Evolutionary conservation across 2,113 vertebrate genomes (phyloP), one percentile per base, ranked within the genome.

Genomic region (Rana temporaria): DNA sequence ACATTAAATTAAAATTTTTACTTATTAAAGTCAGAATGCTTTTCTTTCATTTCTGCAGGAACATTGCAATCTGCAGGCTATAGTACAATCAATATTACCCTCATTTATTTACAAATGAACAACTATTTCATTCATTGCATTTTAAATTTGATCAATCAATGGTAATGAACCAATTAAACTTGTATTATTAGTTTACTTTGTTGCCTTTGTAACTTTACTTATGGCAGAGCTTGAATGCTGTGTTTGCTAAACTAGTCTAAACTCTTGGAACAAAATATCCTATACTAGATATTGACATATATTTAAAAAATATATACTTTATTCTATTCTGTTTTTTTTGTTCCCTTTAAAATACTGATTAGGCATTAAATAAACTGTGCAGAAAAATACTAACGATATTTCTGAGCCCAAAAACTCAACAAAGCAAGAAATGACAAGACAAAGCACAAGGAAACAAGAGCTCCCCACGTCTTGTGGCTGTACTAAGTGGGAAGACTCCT

Each of bases 401-500:
- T 62, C 15, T 38, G 71, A 38, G 34, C 24, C 19, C 22, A 19
- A 75, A n/a, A 26, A 63, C 60, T 63, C 20, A 48, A 52, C 3
- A 17, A 32, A 56, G 26, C 60, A 55, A 55, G 75, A 66, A 64
- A 6, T 22, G 53, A 34, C 76, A 56, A 56, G 63, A 56, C 53
- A 66, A 65, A 70, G 24, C 7, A 52, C 19, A 60, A 34, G 7
- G 53, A 57, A 18, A 73, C 24, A 1, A 9, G 24, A 4, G 32
- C 15, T 19, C 12, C 18, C 1, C 26, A 48, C 38, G 60, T 62
- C 53, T 30, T 48, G 66, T 70, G 78, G 78, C 62, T 70, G 70
- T 18, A 30, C 12, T 70, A 70, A 70, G n/a, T 70, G 22, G 16
- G 32, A 60, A 48, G 67, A 55, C 17, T 56, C 66, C 67, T 48